Conservation (phyloP, 1,140 invertebrate genomes). For the Sesamia nonagrioides region DNA sequence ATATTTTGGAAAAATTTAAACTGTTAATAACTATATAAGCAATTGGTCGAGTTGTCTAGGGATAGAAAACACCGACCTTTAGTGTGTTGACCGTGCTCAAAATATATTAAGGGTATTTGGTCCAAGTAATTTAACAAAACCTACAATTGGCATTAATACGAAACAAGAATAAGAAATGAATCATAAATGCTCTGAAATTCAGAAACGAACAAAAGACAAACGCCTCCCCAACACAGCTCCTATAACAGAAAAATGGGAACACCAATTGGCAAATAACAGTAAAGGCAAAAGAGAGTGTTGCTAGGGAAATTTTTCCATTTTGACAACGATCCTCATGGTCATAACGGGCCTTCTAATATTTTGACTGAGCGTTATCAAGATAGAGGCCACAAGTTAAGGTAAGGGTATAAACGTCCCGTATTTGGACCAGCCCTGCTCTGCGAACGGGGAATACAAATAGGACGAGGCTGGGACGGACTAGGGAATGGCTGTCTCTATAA, state of each 20-base stretch:
- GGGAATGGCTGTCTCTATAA: not conserved
- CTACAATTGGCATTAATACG: too few relatives aligned
- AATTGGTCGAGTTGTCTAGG: too few relatives aligned
- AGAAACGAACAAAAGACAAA: too few relatives aligned
- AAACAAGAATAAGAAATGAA: too few relatives aligned
- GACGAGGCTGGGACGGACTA: slow-evolving; percentile 8
- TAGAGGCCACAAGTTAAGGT: slow-evolving; percentile 59
- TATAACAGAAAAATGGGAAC: not conserved
- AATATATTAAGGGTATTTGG: too few relatives aligned
- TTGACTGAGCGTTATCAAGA: slow-evolving; percentile 54
- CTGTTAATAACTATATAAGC: too few relatives aligned
- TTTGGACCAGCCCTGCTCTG: slow-evolving; percentile 53
- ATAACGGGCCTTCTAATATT: slow-evolving; percentile 48
- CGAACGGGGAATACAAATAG: slow-evolving; percentile 60
- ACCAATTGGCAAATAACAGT: slow-evolving; percentile 12
- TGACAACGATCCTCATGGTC: slow-evolving; percentile 19
- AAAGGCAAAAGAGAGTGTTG: not conserved
- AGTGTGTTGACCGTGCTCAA: too few relatives aligned
- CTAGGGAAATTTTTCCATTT: slow-evolving; percentile 24
- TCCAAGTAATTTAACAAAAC: too few relatives aligned
- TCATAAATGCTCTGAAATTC: too few relatives aligned
- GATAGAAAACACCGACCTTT: too few relatives aligned
- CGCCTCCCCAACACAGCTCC: not conserved
- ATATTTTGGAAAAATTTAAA: too few relatives aligned
- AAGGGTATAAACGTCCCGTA: slow-evolving; percentile 56